These are phyloP conservation scores for Ostrea edulis DNA, from an alignment of 1,140 invertebrate species.

Conservation along the genomic window DNA sequence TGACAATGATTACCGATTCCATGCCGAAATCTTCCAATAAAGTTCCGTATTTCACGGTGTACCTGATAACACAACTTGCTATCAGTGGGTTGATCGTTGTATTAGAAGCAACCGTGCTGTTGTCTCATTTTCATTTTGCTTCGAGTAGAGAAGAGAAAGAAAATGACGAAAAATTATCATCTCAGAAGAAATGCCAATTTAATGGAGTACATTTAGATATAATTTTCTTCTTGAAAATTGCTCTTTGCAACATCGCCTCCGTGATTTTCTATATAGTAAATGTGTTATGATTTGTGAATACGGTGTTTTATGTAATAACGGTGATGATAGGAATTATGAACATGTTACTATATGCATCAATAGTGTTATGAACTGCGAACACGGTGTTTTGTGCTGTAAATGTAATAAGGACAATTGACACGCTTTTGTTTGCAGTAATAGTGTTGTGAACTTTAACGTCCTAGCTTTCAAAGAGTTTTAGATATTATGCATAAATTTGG, in stretches of 20 bases:
- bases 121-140: background rate
- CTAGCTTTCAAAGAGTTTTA: no score
- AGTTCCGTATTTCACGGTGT: background rate
- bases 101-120: background rate
- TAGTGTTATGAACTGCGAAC: no score
- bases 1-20: constrained; percentile 53
- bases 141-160: background rate
- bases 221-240: background rate
- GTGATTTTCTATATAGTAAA: background rate
- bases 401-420: no score
- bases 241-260: background rate
- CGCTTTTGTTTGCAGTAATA: no score
- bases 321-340: no score
- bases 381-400: no score
- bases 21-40: constrained; percentile 52
- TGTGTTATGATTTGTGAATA: background rate
- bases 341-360: no score
- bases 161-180: background rate
- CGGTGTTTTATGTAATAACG: no score
- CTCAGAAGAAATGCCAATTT: background rate
- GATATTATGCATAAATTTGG: no score
- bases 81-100: background rate
- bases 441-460: no score
- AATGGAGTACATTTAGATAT: background rate
- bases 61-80: background rate